A percentile compares a stretch with the other conserved stretches of the same genome.
These are phyloP conservation scores for Hydroisotoma schaefferi DNA, from an alignment of 2,888 invertebrate genomes.

Conservation along the genomic window DNA sequence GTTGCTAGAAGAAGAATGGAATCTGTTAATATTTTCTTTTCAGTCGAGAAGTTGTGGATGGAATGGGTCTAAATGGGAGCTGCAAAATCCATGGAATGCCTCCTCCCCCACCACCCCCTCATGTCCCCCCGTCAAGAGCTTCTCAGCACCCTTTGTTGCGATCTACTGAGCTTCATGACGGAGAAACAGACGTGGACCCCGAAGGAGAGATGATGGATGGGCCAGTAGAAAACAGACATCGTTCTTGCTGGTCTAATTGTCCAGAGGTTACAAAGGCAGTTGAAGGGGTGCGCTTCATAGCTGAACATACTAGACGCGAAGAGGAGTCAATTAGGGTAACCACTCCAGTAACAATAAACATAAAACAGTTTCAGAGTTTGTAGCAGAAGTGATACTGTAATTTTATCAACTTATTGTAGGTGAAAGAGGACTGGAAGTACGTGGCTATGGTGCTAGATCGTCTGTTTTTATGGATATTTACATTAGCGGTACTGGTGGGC, in stretches of 20 bases:
- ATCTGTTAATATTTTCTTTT: too few species aligned
- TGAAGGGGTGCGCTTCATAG: slow-evolving; percentile 86
- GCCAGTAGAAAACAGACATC: slow-evolving; percentile 18
- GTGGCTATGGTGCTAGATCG: slow-evolving; percentile 90
- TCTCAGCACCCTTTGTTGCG: slow-evolving; percentile 48
- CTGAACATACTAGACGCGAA: slow-evolving; percentile 85
- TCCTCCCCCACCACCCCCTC: slow-evolving; percentile 50
- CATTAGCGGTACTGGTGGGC: slow-evolving; percentile 83
- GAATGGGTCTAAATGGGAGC: slow-evolving; percentile 50
- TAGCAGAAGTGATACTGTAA: too few species aligned
- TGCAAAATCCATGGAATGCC: slow-evolving; percentile 53
- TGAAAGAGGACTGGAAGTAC: slow-evolving; percentile 94
- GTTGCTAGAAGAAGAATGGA: too few species aligned
- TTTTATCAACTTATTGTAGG: slow-evolving; percentile 55
- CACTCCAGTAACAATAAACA: slow-evolving; percentile 26
- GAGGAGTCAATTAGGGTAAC: slow-evolving; percentile 85
- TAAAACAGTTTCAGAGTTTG: too few species aligned
- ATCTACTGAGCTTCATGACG: slow-evolving; percentile 47
- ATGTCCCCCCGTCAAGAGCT: slow-evolving; percentile 45
- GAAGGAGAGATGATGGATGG: slow-evolving; percentile 21
- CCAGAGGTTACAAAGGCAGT: slow-evolving; percentile 89
- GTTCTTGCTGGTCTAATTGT: slow-evolving; percentile 71
- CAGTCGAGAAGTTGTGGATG: slow-evolving; percentile 44
- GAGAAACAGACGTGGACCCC: slow-evolving; percentile 43
- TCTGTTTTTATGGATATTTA: slow-evolving; percentile 89